Percentiles rank a stretch among this genome's conserved stretches.
These are phyloP conservation scores for Mesoclemmys tuberculata DNA, from an alignment of 2,113 vertebrate genomes.

Conservation along the genomic window DNA sequence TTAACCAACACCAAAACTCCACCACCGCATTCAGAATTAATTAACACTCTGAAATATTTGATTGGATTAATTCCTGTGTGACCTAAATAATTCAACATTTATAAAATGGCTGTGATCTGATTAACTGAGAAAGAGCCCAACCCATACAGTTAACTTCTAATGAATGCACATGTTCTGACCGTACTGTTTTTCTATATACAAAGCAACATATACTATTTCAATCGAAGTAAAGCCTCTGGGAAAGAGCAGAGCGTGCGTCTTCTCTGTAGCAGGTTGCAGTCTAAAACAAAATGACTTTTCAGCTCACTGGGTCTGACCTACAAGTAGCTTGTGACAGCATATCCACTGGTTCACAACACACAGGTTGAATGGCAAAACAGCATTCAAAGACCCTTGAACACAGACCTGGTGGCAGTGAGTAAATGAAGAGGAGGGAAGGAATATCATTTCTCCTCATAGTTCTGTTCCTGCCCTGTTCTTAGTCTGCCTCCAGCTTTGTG, in stretches of 20 bases:
- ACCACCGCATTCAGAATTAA: neutral
- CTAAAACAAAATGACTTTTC: neutral
- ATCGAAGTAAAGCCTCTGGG: neutral
- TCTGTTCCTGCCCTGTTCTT: no score
- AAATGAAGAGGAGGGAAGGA: no score
- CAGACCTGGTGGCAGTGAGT: no score
- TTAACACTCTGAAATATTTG: neutral
- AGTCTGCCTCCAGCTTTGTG: neutral
- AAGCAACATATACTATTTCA: neutral
- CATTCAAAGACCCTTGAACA: neutral
- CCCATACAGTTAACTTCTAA: neutral
- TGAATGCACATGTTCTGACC: neutral
- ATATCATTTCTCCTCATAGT: no score
- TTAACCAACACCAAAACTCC: neutral
- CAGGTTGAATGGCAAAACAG: neutral
- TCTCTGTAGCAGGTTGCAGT: neutral
- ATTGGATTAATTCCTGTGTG: neutral
- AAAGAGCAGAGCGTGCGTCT: neutral
- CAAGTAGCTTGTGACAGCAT: neutral
- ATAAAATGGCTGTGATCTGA: neutral
- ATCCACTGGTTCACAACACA: neutral
- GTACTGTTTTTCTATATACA: neutral
- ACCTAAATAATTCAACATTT: neutral
- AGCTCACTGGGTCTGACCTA: neutral
- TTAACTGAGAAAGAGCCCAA: neutral